These are phyloP conservation scores for Siphamia tubifer DNA, from an alignment of 2,113 vertebrate species.

Conservation along the genomic window DNA sequence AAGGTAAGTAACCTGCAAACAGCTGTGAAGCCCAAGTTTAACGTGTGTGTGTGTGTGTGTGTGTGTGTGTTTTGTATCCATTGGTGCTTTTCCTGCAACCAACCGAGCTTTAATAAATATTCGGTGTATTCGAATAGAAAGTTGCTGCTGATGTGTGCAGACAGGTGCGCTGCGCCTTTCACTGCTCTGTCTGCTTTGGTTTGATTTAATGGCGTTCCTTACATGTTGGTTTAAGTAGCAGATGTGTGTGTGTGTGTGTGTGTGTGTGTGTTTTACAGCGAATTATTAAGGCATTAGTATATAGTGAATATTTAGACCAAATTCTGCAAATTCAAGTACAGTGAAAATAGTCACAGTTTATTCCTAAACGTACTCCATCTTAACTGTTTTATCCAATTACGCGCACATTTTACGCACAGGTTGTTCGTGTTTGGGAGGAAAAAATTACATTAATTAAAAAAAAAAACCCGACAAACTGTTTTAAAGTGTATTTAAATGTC, in stretches of 20 bases:
- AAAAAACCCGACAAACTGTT: not conserved
- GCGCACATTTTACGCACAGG: not conserved
- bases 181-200: not conserved
- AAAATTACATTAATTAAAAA: too few species aligned
- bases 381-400: not conserved
- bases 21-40: conserved; percentile 8
- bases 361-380: not conserved
- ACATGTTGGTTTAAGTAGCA: not conserved
- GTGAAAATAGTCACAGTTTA: not conserved
- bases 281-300: not conserved
- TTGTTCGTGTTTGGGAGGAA: not conserved
- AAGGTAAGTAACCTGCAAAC: conserved; percentile 83
- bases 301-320: not conserved
- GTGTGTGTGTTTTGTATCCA: not conserved
- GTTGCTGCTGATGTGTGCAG: not conserved
- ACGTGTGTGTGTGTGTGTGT: not conserved
- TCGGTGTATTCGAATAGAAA: not conserved
- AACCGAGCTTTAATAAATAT: not conserved
- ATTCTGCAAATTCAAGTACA: not conserved
- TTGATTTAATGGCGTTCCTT: not conserved
- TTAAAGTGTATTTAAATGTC: not conserved
- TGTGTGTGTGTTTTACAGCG: too few species aligned
- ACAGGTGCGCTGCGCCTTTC: not conserved
- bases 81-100: not conserved
- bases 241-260: too few species aligned